A percentile compares a stretch with the other conserved stretches of the same genome.
These are phyloP conservation scores for Apodemia mormo DNA, from an alignment of 2,888 invertebrate species.

Conservation along the genomic window DNA sequence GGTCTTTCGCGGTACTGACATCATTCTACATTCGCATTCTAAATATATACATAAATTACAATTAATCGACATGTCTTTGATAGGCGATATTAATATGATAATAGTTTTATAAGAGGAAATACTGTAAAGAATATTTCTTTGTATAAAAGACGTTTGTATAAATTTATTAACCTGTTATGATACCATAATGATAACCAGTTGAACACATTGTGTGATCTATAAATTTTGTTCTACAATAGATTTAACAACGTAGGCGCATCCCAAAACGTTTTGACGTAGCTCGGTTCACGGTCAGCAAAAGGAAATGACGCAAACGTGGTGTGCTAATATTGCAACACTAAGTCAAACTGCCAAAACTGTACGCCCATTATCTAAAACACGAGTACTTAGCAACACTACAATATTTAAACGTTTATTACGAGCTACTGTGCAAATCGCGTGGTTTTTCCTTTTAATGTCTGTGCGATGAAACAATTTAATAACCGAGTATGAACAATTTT, in stretches of 20 bases:
- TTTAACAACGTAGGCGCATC: conserved; percentile 58
- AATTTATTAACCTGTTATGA: too few species aligned
- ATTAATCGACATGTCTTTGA: too few species aligned
- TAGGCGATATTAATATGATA: too few species aligned
- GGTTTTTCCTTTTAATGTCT: background rate
- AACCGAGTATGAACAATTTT: background rate
- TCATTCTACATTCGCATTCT: too few species aligned
- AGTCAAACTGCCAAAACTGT: conserved; percentile 51
- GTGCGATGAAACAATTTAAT: background rate
- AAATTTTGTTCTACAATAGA: background rate
- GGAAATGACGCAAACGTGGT: conserved; percentile 77
- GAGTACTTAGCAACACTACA: background rate
- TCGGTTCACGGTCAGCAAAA: conserved; percentile 75
- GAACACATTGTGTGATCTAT: too few species aligned
- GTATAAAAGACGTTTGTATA: too few species aligned
- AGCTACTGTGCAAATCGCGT: background rate
- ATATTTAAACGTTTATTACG: background rate
- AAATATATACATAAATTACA: too few species aligned
- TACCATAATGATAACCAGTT: too few species aligned
- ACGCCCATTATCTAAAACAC: conserved; percentile 3
- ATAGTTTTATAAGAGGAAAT: too few species aligned
- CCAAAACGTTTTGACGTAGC: conserved; percentile 74
- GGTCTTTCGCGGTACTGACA: too few species aligned
- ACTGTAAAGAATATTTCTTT: too few species aligned
- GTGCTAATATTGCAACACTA: conserved; percentile 61